These are phyloP conservation scores for Hafferia zeledoni DNA, from an alignment of 2,797 vertebrate genomes.

Conservation along the genomic window DNA sequence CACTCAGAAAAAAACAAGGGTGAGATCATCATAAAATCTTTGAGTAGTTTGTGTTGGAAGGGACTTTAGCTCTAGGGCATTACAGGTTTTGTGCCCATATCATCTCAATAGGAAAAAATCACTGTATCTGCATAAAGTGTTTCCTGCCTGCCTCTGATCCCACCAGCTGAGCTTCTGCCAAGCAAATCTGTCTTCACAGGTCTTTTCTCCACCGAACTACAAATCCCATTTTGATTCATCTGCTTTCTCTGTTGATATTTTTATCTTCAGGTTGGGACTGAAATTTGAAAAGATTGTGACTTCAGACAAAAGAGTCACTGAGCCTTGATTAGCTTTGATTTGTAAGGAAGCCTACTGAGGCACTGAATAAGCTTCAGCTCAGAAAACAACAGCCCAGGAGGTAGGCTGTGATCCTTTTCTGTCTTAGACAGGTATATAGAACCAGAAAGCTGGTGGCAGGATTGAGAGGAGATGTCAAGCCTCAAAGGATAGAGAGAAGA, in stretches of 20 bases:
- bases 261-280: not conserved
- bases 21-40: not conserved
- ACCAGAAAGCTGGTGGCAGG: not conserved
- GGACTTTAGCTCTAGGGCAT: not conserved
- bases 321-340: not conserved
- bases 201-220: not conserved
- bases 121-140: not conserved
- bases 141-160: not conserved
- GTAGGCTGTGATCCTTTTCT: not conserved
- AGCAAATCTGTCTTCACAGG: not conserved
- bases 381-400: not conserved
- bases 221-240: not conserved
- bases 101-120: not conserved
- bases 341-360: not conserved
- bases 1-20: not conserved
- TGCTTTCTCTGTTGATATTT: not conserved
- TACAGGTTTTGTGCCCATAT: not conserved
- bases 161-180: not conserved
- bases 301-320: not conserved
- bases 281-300: not conserved
- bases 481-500: not conserved
- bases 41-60: not conserved
- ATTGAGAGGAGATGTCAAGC: not conserved
- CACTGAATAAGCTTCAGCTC: not conserved
- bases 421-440: not conserved